Evolutionary conservation across 2,888 invertebrate species (phyloP), one percentile per base, ranked within the genome.

Genomic region (Troglohyphantes excavatus): DNA sequence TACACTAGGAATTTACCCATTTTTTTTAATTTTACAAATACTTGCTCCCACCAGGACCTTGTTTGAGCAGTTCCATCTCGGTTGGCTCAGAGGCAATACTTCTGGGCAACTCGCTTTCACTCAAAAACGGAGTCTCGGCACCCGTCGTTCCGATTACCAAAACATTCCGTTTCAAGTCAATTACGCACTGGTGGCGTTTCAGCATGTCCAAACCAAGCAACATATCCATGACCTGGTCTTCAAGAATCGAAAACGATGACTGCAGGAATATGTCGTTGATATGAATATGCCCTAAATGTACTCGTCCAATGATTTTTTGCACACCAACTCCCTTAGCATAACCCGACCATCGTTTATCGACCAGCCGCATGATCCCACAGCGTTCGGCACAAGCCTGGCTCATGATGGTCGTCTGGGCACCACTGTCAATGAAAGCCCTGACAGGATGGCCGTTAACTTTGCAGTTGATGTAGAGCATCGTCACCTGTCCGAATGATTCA

Each of bases 171-270:
- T 97, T 96, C 92, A 99, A 94, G 94, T 99, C 98, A 92, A 99
- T 98, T 92, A 96, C 96, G 94, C 98, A 99, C 96, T 97, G 98
- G 95, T 99, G 99, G 92, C 99, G 95, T 94, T 97, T 98, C 0
- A 99, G 95, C 98, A 99, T 99, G 93, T 99, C 99, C 82, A 99
- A 95, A 0, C 99, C 99, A 17, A 99, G 95, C 86, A 99, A 94
- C 98, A 99, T 98, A 93, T 99, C 99, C 98, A 99, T 98, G 0
- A 98, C 97, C 93, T 99, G 99, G 92, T 99, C 97, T 93, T 98
- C 97, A 70, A 99, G 95, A 59, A 99, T 98, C 39, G 98, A 98
- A 94, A 99, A 99, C 61, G 98, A 98, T 2, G 98, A 98, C 0
- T 98, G 97, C 63, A 99, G 95, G 93, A 97, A 98, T 93, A 97